A percentile compares a stretch with the other conserved stretches of the same genome.
These are phyloP conservation scores for Drosophila siamana DNA, from an alignment of 2,888 invertebrate species.

Conservation along the genomic window DNA sequence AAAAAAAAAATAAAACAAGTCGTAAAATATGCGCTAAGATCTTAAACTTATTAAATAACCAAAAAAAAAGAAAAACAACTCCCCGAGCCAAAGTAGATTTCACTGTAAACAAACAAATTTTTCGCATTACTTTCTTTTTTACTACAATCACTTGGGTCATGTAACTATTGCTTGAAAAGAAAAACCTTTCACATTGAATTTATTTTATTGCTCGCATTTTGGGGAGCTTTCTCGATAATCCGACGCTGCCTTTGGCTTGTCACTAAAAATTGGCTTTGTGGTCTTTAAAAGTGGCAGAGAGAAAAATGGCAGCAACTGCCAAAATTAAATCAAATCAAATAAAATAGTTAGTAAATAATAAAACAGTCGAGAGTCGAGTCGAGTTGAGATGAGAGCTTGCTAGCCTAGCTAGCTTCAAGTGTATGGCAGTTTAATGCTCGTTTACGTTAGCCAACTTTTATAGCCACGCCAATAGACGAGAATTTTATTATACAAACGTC, in stretches of 20 bases:
- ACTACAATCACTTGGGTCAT: too few relatives aligned
- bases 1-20: slow-evolving; percentile 1
- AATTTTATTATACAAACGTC: slow-evolving; percentile 74
- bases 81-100: not conserved
- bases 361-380: slow-evolving; percentile 63
- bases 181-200: too few relatives aligned
- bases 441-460: slow-evolving; percentile 73
- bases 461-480: slow-evolving; percentile 67
- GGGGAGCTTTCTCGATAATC: slow-evolving; percentile 59
- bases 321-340: slow-evolving; percentile 77
- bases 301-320: slow-evolving; percentile 28
- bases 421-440: slow-evolving; percentile 76
- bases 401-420: slow-evolving; percentile 35
- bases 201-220: slow-evolving; percentile 20
- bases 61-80: not conserved
- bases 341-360: slow-evolving; percentile 81
- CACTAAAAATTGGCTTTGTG: slow-evolving; percentile 68
- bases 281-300: slow-evolving; percentile 35
- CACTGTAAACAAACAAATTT: not conserved
- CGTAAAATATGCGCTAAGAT: slow-evolving; percentile 11
- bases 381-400: slow-evolving; percentile 17
- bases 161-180: too few relatives aligned
- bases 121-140: not conserved
- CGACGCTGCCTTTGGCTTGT: too few relatives aligned
- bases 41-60: slow-evolving; percentile 10